phyloP scores from a whole-genome alignment of 2,797 vertebrate species.

The Neomorphus geoffroyi region DNA sequence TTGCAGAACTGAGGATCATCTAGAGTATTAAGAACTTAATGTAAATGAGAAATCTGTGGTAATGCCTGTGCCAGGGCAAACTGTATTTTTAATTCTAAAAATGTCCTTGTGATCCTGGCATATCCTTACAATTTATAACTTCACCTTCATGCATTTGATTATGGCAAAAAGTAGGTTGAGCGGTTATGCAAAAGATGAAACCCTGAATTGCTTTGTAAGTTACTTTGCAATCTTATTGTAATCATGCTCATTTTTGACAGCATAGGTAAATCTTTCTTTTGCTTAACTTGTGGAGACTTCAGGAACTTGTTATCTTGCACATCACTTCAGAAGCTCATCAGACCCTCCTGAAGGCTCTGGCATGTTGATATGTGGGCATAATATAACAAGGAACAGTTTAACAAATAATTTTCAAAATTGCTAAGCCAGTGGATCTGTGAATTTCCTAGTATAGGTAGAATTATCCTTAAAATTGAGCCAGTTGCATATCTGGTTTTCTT shows the following conservation, averaged over 20 bases:
- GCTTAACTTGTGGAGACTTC: not conserved
- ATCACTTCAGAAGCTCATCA: not conserved
- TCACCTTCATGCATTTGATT: not conserved
- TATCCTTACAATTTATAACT: not conserved
- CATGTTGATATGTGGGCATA: fast-evolving
- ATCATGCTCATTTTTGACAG: not conserved
- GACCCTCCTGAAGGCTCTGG: not conserved
- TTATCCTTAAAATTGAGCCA: not conserved
- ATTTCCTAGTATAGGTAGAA: not conserved
- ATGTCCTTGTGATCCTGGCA: not conserved
- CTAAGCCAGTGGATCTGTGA: not conserved
- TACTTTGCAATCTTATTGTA: not conserved
- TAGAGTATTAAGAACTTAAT: not conserved
- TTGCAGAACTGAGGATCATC: not conserved
- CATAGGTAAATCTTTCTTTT: not conserved
- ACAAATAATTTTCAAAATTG: not conserved
- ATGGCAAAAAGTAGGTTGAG: not conserved
- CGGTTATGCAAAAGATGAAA: not conserved
- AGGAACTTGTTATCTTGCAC: not conserved
- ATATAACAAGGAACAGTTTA: not conserved
- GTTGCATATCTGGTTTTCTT: not conserved
- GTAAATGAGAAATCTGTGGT: not conserved
- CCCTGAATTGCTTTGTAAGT: not conserved
- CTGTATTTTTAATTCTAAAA: not conserved
- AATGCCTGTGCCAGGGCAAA: not conserved